Conservation (phyloP, 2,888 invertebrate genomes). For the Lamellibrachia columna region DNA sequence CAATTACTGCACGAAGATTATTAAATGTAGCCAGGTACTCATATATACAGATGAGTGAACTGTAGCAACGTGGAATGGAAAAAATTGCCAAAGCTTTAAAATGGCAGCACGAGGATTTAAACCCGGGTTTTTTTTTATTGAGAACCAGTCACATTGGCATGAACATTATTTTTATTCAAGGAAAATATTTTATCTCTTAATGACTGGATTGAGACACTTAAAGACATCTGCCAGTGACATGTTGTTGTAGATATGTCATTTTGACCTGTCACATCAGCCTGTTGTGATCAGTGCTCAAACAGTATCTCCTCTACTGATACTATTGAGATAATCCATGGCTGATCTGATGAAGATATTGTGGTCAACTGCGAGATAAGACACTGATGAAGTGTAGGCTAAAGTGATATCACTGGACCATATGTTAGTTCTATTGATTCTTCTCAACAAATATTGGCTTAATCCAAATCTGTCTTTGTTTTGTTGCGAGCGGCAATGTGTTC, state of each 20-base stretch:
- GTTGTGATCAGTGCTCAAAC: background rate
- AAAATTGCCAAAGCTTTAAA: no score
- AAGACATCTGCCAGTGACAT: background rate
- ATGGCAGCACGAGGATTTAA: no score
- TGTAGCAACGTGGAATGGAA: no score
- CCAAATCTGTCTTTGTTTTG: background rate
- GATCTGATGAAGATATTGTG: background rate
- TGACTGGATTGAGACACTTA: background rate
- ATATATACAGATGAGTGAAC: no score
- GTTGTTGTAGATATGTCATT: background rate
- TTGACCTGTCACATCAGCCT: background rate
- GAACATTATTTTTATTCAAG: background rate
- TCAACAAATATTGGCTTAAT: background rate
- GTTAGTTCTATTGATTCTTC: constrained; percentile 12
- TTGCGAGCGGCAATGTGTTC: background rate
- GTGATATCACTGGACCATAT: background rate
- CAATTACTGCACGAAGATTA: no score
- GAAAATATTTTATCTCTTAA: background rate
- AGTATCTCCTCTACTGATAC: background rate
- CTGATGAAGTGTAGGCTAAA: background rate
- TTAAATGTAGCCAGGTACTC: no score
- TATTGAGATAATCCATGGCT: constrained; percentile 1
- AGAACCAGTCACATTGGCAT: no score
- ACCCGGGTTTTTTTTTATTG: no score
- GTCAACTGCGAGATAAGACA: background rate